Base-by-base conservation (phyloP, 2,797 vertebrate species). In the Sarcophilus harrisii region DNA sequence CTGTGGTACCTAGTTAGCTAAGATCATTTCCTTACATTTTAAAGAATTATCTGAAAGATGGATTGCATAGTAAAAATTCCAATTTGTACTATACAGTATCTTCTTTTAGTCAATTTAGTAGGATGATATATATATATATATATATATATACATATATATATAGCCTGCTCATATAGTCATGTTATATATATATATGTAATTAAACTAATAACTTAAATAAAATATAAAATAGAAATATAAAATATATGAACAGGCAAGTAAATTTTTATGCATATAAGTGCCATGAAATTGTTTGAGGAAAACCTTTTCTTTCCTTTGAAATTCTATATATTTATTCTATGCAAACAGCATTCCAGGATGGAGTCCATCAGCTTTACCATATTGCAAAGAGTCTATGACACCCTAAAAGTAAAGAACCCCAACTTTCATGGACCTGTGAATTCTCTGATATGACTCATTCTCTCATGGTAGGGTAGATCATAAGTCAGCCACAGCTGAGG, bases 21-120 rank as follows among this genome's bases (percentile, higher is more conserved):
- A 81, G n/a, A 81, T 81, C 21, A 24, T 49, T 49, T 27, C 38
- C 38, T 58, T 60, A 6, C 6, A 81, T 58, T 90, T 92, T 91
- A 58, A 92, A 30, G 16, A 54, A 81, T 81, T 10, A 90, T 60
- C 38, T 81, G 91, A 92, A 94, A 95, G 55, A 90, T 29, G 96
- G 59, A 90, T n/a, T 57, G 10, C 57, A 91, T 16, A 93, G 24
- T 96, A 38, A 95, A 96, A 95, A 95, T 90, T 95, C 30, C 58
- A 96, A 90, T 38, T 94, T 96, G 49, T 5, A 93, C 52, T 92
- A 91, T 93, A 96, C 10, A 14, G 5, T 95, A 73, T 52, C 5
- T 90, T 93, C 32, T 94, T 96, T 95, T 91, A 55, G 8, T 10
- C 54, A 55, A 55, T 55, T 55, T 55, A 55, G 54, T 10, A 55